Evolutionary conservation across 1,140 invertebrate genomes (phyloP).

Genomic region (Xylocopa sonorina): DNA sequence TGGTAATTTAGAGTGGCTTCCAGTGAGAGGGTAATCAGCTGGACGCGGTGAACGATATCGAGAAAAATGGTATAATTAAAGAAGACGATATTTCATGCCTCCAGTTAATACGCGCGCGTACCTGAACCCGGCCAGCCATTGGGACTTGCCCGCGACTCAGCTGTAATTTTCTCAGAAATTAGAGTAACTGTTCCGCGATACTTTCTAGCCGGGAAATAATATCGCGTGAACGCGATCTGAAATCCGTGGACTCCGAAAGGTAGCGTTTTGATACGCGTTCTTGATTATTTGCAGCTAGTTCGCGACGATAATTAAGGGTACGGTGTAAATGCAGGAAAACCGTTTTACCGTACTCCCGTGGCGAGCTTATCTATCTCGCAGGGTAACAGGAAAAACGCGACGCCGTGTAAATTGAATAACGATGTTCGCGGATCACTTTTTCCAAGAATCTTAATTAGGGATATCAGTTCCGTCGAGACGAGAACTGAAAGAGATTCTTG

Average conservation of each 20-base stretch:
- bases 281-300: background rate
- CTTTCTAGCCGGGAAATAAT: background rate
- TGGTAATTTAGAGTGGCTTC: constrained; percentile 22
- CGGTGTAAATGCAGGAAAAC: background rate
- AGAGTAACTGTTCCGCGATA: constrained; percentile 24
- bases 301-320: background rate
- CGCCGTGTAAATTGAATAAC: background rate
- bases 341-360: background rate
- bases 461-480: too few species aligned
- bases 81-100: constrained; percentile 3
- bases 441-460: background rate
- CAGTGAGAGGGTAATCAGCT: constrained; percentile 14
- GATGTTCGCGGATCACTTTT: background rate
- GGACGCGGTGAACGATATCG: background rate
- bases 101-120: constrained; percentile 1
- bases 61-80: constrained; percentile 20
- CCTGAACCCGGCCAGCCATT: background rate
- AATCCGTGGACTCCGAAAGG: background rate
- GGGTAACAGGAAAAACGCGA: too few species aligned
- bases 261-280: background rate
- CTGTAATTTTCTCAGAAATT: constrained; percentile 18
- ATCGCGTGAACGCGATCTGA: background rate
- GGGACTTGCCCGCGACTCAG: background rate
- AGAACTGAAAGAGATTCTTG: too few species aligned
- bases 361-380: background rate